Evolutionary conservation across 2,113 vertebrate species (phyloP), one percentile per base, ranked within the genome.

Genomic region (Columbina picui): DNA sequence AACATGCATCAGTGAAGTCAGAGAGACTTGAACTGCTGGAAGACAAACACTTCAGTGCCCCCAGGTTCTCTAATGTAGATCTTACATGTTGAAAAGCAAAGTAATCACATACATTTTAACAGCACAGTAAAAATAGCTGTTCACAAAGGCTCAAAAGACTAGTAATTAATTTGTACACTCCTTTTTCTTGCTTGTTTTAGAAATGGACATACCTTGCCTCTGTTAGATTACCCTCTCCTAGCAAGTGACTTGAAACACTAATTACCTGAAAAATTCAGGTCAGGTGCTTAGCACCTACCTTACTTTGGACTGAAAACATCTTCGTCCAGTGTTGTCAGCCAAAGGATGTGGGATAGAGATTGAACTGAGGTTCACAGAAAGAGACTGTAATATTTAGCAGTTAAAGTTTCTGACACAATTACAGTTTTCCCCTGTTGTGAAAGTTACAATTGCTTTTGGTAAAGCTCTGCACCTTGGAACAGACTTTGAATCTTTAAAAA

Each of bases 181-280:
- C 16, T 7, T 68, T 59, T 93, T 39, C 53, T 83, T 84, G 19
- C 11, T 74, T 93, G 6, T 67, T 93, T 95, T 74, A 60, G 77
- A 77, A 80, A 83, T 41, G 32, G 27, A 50, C 22, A 13, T 53
- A 65, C 10, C 38, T 87, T 60, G 23, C 22, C 19, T 93, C 38
- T 73, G 27, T 87, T 65, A 70, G 30, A 56, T 64, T 85, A 55
- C 29, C 9, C n/a, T 80, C n/a, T 90, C 52, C 20, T 78, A 47
- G 39, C 32, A 94, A 89, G 45, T 32, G 70, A 53, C 30, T 74
- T 89, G 53, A 61, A 95, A 80, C 14, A 64, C 57, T 85, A 53
- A 67, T 87, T 91, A 85, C 39, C 32, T 65, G 70, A 75, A 94
- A 92, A 92, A 87, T 52, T 89, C 53, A 82, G 52, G 30, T 91